These are phyloP conservation scores for Riparia riparia DNA, from an alignment of 2,113 vertebrate species.

Conservation along the genomic window DNA sequence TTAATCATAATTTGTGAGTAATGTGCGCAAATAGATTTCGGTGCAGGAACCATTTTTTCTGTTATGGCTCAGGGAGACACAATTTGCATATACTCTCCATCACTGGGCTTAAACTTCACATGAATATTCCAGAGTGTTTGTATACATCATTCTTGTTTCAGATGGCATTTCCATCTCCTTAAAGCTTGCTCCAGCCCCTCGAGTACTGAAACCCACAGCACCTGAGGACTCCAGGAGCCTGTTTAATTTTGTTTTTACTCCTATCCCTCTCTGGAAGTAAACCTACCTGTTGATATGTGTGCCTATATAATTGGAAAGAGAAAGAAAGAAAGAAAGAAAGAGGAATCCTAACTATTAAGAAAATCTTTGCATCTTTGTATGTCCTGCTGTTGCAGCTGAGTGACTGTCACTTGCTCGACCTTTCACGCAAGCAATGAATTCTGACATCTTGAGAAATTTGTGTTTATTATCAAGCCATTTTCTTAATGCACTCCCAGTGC, in stretches of 20 bases:
- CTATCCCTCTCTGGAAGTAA: background rate
- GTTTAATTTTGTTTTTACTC: background rate
- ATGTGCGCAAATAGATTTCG: background rate
- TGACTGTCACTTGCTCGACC: background rate
- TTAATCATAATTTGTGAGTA: constrained; percentile 56
- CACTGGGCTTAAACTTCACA: background rate
- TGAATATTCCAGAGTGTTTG: background rate
- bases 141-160: background rate
- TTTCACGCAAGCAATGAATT: background rate
- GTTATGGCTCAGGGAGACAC: constrained; percentile 13
- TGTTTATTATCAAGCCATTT: background rate
- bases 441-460: background rate
- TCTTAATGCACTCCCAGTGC: background rate
- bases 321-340: background rate
- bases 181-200: background rate
- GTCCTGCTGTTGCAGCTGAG: background rate
- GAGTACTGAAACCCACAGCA: background rate
- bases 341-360: background rate
- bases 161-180: background rate
- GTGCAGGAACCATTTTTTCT: constrained; percentile 13
- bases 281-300: accelerated
- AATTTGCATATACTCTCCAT: constrained; percentile 54
- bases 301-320: background rate
- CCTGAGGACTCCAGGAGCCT: background rate
- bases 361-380: background rate